Percentiles rank a stretch among this genome's conserved stretches.
phyloP scores from a whole-genome alignment of 2,113 vertebrate genomes.

The Melospiza georgiana region DNA sequence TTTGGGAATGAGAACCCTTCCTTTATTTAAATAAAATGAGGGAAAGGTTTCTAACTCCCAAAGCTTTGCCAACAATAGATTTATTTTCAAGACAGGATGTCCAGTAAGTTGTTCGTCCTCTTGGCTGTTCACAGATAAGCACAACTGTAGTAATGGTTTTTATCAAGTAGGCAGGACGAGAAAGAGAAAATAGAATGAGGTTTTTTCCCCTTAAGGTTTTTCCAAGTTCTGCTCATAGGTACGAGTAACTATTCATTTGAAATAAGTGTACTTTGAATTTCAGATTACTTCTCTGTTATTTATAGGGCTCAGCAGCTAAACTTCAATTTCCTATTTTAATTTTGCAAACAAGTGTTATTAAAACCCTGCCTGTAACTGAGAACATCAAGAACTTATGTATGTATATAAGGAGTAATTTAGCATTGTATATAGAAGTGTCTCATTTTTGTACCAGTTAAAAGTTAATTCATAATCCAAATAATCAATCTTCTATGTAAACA shows the following conservation, averaged over 20 bases:
- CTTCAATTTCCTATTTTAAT: constrained; percentile 27
- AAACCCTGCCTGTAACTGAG: neutral
- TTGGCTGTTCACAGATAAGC: neutral
- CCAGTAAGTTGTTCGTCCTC: neutral
- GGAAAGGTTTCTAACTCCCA: constrained; percentile 29
- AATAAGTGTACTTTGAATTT: constrained; percentile 15
- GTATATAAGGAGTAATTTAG: constrained; percentile 15
- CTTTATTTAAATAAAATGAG: constrained; percentile 66
- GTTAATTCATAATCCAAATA: constrained; percentile 46
- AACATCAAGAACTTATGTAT: constrained; percentile 1
- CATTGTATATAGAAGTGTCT: constrained; percentile 27
- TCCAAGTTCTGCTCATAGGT: constrained; percentile 6
- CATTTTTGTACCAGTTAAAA: constrained; percentile 65
- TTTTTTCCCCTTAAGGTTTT: constrained; percentile 31
- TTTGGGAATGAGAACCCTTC: constrained; percentile 55
- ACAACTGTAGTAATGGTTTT: neutral
- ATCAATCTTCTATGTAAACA: constrained; percentile 19
- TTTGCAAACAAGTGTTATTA: constrained; percentile 40
- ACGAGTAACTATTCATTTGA: constrained; percentile 38
- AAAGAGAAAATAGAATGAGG: neutral
- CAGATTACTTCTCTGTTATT: neutral
- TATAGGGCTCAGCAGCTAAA: neutral
- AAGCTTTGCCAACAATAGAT: constrained; percentile 31
- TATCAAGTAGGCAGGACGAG: neutral
- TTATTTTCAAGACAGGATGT: constrained; percentile 47